Conservation (phyloP, 1,140 invertebrate genomes). For the Spodoptera litura region DNA sequence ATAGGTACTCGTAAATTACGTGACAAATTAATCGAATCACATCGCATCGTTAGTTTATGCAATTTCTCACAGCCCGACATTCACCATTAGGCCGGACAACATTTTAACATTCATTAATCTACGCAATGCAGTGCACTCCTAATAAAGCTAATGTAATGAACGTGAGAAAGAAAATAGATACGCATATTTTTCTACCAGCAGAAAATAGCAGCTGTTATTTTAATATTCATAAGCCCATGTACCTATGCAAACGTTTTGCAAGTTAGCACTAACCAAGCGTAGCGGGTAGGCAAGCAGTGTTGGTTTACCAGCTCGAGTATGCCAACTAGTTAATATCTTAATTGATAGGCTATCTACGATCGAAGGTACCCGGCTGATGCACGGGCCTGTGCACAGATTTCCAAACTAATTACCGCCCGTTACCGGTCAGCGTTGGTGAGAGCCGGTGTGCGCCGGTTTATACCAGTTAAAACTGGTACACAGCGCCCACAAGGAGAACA, state of each 20-base stretch:
- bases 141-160: neutral
- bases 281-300: neutral
- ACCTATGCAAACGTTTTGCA: conserved; percentile 13
- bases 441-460: conserved; percentile 4
- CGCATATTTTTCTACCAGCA: conserved; percentile 14
- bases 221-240: conserved; percentile 28
- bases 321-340: conserved; percentile 24
- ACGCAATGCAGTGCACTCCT: too few relatives aligned
- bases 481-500: neutral
- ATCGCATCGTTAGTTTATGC: too few relatives aligned
- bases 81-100: too few relatives aligned
- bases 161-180: neutral
- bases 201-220: neutral
- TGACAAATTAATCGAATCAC: too few relatives aligned
- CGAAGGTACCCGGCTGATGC: conserved; percentile 1
- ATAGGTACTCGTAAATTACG: too few relatives aligned
- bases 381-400: conserved; percentile 14
- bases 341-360: conserved; percentile 13
- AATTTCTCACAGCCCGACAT: too few relatives aligned
- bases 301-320: conserved; percentile 8
- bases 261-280: neutral
- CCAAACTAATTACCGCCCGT: conserved; percentile 21
- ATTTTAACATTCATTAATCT: too few relatives aligned
- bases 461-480: conserved; percentile 3
- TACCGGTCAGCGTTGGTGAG: conserved; percentile 7